Base-by-base conservation (phyloP, 1,140 invertebrate genomes). In the Zaprionus davidi region DNA sequence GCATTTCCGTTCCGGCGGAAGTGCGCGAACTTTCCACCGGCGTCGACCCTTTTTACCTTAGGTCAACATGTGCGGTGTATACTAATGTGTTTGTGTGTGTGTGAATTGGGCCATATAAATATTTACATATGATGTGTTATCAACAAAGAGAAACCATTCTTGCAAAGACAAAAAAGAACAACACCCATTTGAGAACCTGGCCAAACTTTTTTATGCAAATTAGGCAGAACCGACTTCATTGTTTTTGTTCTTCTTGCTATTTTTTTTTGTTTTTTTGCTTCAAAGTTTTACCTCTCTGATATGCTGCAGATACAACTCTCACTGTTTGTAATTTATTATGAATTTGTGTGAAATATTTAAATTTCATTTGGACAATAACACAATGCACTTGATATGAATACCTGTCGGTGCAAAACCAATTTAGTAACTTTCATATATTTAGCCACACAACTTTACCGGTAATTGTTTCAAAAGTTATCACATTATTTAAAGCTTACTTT, bases 91-190 rank as follows among this genome's bases (percentile, higher is more conserved):
- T 17, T 49, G 38, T 34, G 24, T 56, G 55, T 78, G 66, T 56
- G 55, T 78, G 66, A 24, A 49, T 17, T 38, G 20, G 17, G 9
- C 13, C 46, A 5, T 11, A 41, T 26, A 57, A 71, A 75, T 67
- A 86, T 86, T 83, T 86, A 82, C 84, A 88, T 88, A 72, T 79
- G 84, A 87, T 71, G 84, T 77, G 83, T 66, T 82, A 86, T 86
- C 69, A 82, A 82, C 34, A 56, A 41, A 70, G 82, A 77, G 73
- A 71, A 69, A 78, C 58, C 70, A 77, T 73, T 82, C 41, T 31
- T 75, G 12, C 66, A 66, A 36, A 63, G 66, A 64, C 53, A 13
- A 66, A 68, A 46, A 44, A 72, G 17, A 51, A 36, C 26, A 62
- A 22, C 20, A 41, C 38, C 64, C 44, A 20, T 58, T 67, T 41